A percentile compares a stretch with the other conserved stretches of the same genome.
phyloP scores from a whole-genome alignment of 2,113 vertebrate genomes.

The Sclerurus mexicanus region DNA sequence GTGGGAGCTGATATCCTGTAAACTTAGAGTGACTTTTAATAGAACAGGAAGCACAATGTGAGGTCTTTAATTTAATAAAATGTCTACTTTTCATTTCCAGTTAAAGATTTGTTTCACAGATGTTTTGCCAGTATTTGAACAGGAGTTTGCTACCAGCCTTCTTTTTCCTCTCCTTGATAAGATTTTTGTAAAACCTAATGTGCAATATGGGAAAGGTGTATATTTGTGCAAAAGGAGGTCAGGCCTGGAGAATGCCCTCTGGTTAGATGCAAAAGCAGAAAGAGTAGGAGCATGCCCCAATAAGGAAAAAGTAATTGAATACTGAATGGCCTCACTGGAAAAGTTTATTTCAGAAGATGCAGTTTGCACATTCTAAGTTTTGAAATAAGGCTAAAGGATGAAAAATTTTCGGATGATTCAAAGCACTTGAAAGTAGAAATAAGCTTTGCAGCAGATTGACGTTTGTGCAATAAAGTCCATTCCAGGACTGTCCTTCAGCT shows the following conservation, averaged over 20 bases:
- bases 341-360: background rate
- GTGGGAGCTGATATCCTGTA: background rate
- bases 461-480: background rate
- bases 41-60: background rate
- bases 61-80: background rate
- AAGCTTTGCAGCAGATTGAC: background rate
- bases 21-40: background rate
- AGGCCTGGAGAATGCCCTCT: background rate
- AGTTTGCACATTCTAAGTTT: background rate
- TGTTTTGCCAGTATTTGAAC: background rate
- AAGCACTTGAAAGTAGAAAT: background rate
- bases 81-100: background rate
- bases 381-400: background rate
- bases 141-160: background rate
- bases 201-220: background rate
- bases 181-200: background rate
- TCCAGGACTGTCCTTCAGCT: background rate
- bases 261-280: background rate
- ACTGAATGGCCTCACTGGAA: background rate
- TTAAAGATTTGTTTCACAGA: background rate
- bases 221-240: background rate
- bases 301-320: background rate
- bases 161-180: background rate
- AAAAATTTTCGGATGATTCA: background rate
- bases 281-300: fast-evolving